These are phyloP conservation scores for Galleria mellonella DNA, from an alignment of 1,140 invertebrate species.

Conservation along the genomic window DNA sequence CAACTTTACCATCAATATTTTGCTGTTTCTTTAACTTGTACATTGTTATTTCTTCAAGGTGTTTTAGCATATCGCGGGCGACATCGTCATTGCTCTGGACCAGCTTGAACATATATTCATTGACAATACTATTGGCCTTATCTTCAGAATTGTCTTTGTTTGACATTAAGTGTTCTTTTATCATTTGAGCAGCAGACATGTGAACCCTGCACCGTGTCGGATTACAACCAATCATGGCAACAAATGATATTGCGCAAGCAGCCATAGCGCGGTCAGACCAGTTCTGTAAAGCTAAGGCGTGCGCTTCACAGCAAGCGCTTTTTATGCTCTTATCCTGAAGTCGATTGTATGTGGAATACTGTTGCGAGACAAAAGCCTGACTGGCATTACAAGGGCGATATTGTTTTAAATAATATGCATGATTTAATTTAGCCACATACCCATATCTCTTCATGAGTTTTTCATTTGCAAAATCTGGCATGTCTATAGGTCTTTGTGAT, in stretches of 20 bases:
- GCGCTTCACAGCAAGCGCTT: conserved; percentile 75
- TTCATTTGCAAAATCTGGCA: conserved; percentile 76
- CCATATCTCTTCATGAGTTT: conserved; percentile 76
- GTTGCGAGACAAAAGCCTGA: conserved; percentile 67
- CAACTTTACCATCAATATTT: conserved; percentile 49
- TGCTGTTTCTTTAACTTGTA: conserved; percentile 40
- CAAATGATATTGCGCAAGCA: conserved; percentile 77
- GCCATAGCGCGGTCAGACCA: conserved; percentile 74
- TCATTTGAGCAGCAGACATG: conserved; percentile 72
- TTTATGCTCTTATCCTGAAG: conserved; percentile 66
- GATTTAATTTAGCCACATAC: conserved; percentile 77
- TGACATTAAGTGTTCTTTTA: conserved; percentile 45
- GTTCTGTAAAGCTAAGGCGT: conserved; percentile 75
- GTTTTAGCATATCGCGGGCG: conserved; percentile 51
- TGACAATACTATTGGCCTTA: conserved; percentile 51
- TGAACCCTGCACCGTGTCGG: conserved; percentile 76
- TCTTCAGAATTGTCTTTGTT: conserved; percentile 38
- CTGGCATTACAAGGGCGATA: conserved; percentile 78
- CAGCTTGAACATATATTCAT: conserved; percentile 55
- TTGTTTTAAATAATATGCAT: conserved; percentile 79
- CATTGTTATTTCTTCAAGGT: conserved; percentile 63
- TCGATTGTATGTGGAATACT: conserved; percentile 65
- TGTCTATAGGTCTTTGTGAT: conserved; percentile 55
- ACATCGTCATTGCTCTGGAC: conserved; percentile 54
- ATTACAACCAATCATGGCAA: conserved; percentile 77